phyloP scores from a whole-genome alignment of 2,888 invertebrate genomes.

The Agrochola circellaris region DNA sequence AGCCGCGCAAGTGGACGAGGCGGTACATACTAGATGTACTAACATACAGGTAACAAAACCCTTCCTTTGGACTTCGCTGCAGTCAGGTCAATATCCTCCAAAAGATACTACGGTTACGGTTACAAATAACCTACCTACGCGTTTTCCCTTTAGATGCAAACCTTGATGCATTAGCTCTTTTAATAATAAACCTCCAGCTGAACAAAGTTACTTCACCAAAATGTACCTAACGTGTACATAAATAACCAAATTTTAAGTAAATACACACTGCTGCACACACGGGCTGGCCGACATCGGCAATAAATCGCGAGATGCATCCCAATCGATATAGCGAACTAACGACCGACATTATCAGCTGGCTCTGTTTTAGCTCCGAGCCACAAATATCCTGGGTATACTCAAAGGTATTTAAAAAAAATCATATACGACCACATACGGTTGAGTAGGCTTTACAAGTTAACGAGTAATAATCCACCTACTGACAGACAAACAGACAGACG shows the following conservation, averaged over 20 bases:
- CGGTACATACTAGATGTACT: background rate
- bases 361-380: slow-evolving; percentile 42
- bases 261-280: slow-evolving; percentile 10
- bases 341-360: slow-evolving; percentile 23
- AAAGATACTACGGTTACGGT: background rate
- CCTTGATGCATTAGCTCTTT: background rate
- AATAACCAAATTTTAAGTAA: slow-evolving; percentile 34
- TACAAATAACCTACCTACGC: background rate
- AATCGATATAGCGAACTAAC: slow-evolving; percentile 30
- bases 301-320: slow-evolving; percentile 36
- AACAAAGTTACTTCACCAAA: background rate
- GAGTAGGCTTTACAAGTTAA: no score
- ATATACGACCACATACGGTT: no score
- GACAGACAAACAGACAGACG: no score
- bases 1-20: background rate
- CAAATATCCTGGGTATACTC: background rate
- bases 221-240: background rate
- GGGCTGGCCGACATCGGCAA: background rate
- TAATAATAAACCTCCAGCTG: background rate
- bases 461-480: no score
- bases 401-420: background rate
- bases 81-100: background rate
- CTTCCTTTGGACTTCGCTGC: background rate
- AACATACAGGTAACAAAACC: background rate
- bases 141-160: background rate